Conservation (phyloP, 2,888 invertebrate species). For the Dryadula phaetusa region DNA sequence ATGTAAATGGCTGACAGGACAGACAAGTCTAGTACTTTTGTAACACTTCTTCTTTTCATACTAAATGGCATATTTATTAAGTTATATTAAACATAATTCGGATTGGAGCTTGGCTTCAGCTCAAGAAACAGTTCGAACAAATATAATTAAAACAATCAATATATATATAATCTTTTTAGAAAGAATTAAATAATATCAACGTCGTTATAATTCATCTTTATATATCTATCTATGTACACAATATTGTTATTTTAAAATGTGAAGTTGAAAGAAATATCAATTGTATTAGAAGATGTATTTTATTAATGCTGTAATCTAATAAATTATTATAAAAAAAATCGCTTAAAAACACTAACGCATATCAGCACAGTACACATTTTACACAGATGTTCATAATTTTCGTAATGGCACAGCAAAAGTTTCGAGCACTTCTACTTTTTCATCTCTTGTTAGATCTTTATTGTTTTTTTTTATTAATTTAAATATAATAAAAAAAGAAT, state of each 20-base stretch:
- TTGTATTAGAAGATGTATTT: no score
- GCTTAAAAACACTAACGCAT: no score
- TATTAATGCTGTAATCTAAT: no score
- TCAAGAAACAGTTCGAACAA: not conserved
- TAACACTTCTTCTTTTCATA: not conserved
- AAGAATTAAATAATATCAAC: constrained; percentile 27
- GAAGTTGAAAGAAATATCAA: not conserved
- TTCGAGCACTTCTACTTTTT: no score
- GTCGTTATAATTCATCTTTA: constrained; percentile 29
- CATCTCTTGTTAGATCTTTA: no score
- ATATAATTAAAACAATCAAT: not conserved
- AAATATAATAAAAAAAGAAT: no score
- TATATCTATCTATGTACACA: constrained; percentile 32
- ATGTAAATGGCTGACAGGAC: not conserved
- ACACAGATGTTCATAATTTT: no score
- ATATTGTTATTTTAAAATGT: constrained; percentile 2
- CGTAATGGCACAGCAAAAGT: no score
- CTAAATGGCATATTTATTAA: not conserved
- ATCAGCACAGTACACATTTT: no score
- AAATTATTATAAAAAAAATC: no score
- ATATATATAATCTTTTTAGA: not conserved
- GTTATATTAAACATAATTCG: not conserved
- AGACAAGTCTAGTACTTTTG: not conserved
- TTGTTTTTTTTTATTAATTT: no score
- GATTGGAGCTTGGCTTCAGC: not conserved